These are phyloP conservation scores for Noctua pronuba DNA, from an alignment of 2,888 invertebrate genomes.

Conservation along the genomic window DNA sequence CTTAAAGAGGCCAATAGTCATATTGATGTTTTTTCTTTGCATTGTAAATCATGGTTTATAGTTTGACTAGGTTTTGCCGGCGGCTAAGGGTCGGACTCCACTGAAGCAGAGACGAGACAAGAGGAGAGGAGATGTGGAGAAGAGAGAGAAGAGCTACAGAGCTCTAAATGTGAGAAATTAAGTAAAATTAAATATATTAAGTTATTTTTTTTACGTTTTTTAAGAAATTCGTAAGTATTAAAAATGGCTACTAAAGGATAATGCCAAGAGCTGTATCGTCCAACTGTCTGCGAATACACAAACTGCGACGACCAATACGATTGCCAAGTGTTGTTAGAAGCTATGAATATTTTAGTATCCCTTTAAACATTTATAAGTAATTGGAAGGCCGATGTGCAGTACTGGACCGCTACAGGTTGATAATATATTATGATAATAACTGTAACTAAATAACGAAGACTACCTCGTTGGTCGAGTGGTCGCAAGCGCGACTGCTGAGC, in stretches of 20 bases:
- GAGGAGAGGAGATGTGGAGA: too few relatives aligned
- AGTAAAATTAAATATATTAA: too few relatives aligned
- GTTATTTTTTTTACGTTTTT: too few relatives aligned
- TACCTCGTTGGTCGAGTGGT: too few relatives aligned
- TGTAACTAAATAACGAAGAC: too few relatives aligned
- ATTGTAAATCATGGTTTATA: neutral
- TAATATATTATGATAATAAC: too few relatives aligned
- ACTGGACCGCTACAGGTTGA: neutral
- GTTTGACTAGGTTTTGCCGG: neutral
- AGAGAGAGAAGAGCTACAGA: too few relatives aligned
- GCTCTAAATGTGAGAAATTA: too few relatives aligned
- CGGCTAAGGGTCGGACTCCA: neutral
- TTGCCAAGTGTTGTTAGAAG: conserved; percentile 3
- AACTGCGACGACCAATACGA: conserved; percentile 1
- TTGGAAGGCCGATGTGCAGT: neutral
- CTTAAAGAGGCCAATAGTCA: neutral
- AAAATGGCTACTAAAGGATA: neutral
- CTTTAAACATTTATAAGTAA: conserved; percentile 2
- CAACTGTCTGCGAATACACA: conserved; percentile 19
- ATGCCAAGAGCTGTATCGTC: conserved; percentile 6
- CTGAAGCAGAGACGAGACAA: too few relatives aligned
- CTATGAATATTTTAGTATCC: conserved; percentile 11
- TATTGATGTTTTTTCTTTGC: neutral
- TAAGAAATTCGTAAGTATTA: neutral
- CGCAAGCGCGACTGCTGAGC: too few relatives aligned